Evolutionary conservation across 2,797 vertebrate species (phyloP), one percentile per base, ranked within the genome.

Genomic region (Simalia tracyae): DNA sequence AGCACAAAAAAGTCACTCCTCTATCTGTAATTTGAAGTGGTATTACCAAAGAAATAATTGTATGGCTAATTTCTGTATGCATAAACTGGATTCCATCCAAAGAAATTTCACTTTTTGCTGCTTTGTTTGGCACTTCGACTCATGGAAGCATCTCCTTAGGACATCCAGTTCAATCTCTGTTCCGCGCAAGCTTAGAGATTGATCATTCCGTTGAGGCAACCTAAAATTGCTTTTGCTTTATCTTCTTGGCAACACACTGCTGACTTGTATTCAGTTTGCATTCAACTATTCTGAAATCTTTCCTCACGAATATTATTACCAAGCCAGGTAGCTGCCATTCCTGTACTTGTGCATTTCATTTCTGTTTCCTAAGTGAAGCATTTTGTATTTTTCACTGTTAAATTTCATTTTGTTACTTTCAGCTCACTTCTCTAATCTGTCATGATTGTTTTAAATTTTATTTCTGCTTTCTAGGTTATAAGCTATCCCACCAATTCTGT

Each of bases 371-470:
- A 76, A 42, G 31, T 42, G 36, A 7, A 42, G 36, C 36, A 36
- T 76, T 76, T 42, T 42, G 36, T 76, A 42, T 76, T 76, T 76
- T 76, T 76, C 72, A 76, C 36, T 42, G 72, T 42, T 76, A 42
- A 76, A 76, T 76, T 76, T 76, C 72, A 76, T 76, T 76, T 76
- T 76, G 31, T 76, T 76, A 76, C 36, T 76, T 42, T 7, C 72
- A 76, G 7, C 72, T 31, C 95, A 94, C 68, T 85, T 56, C 42
- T 86, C 72, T 76, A 76, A 76, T 42, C 17, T 22, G 22, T 76
- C 72, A 76, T 42, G 72, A 76, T 42, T 36, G 17, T 76, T 76
- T 76, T 42, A 76, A 76, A 76, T 42, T 76, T 76, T 76, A 76
- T 76, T 42, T 76, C 72, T 76, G 31, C 42, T 76, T 42, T 76